These are phyloP conservation scores for Folsomia manolachei DNA, from an alignment of 2,888 invertebrate genomes.

Conservation along the genomic window DNA sequence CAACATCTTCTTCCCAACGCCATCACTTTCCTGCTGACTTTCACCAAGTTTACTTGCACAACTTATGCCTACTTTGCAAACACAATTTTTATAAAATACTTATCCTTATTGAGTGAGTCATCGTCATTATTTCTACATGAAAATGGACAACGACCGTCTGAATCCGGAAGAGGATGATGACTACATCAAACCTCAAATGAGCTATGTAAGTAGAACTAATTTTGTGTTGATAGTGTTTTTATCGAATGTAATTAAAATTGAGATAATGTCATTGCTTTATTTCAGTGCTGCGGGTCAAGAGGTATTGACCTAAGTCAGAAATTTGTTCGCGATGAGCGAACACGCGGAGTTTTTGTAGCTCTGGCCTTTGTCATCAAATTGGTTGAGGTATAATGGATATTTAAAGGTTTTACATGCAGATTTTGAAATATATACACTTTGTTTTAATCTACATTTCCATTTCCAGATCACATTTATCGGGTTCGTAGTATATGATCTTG, in stretches of 20 bases:
- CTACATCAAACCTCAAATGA: conserved; percentile 33
- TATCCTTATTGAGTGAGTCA: background rate
- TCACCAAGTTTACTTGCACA: background rate
- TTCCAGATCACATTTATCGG: too few relatives aligned
- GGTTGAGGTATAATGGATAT: conserved; percentile 27
- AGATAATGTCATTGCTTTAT: too few relatives aligned
- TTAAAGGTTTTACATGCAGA: too few relatives aligned
- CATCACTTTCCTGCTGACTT: conserved; percentile 3
- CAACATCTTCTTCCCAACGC: background rate
- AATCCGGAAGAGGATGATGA: conserved; percentile 28
- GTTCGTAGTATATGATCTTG: background rate
- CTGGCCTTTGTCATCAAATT: conserved; percentile 32
- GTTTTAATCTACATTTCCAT: too few relatives aligned
- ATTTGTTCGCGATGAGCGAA: conserved; percentile 26
- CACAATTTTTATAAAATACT: background rate
- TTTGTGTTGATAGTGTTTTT: too few relatives aligned
- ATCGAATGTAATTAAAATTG: too few relatives aligned
- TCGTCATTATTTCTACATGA: background rate
- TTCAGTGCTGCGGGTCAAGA: conserved; percentile 32
- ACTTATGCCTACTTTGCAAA: too few relatives aligned
- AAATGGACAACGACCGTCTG: conserved; percentile 33
- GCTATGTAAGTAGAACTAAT: conserved; percentile 29
- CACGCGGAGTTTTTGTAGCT: conserved; percentile 33
- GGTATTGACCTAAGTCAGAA: conserved; percentile 23
- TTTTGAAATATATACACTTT: background rate